phyloP scores from a whole-genome alignment of 2,113 vertebrate genomes.

The Equus quagga region DNA sequence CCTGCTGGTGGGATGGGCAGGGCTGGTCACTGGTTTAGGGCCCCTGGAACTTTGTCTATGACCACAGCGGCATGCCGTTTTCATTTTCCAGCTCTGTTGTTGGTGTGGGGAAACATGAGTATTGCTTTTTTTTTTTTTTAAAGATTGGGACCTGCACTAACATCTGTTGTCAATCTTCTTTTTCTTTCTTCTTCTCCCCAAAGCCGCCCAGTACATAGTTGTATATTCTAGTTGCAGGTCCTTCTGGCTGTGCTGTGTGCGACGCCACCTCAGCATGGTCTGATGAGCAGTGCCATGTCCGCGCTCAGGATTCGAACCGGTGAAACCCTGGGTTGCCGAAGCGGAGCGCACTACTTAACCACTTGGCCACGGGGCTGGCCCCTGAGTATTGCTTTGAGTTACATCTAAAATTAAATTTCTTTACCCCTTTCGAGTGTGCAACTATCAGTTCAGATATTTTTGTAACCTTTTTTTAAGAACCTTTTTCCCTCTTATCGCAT shows the following conservation, averaged over 20 bases:
- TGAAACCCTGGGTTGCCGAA: too few relatives aligned
- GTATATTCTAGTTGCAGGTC: too few relatives aligned
- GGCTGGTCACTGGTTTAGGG: neutral
- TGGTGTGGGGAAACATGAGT: neutral
- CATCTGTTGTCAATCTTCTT: too few relatives aligned
- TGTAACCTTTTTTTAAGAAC: slow-evolving; percentile 30
- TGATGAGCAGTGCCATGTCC: too few relatives aligned
- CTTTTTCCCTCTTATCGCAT: neutral
- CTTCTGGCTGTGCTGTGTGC: too few relatives aligned
- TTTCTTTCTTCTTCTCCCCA: too few relatives aligned
- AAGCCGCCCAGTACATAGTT: too few relatives aligned
- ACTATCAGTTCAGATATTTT: slow-evolving; percentile 44
- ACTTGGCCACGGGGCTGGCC: too few relatives aligned
- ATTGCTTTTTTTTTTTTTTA: slow-evolving; percentile 26
- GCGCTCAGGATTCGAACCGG: too few relatives aligned
- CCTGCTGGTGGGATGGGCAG: neutral
- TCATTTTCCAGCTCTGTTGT: slow-evolving; percentile 49
- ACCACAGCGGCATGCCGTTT: slow-evolving; percentile 33
- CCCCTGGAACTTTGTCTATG: neutral
- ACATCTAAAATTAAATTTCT: slow-evolving; percentile 60
- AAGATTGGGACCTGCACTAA: too few relatives aligned
- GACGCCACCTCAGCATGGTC: too few relatives aligned
- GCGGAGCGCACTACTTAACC: too few relatives aligned
- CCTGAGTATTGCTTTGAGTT: slow-evolving; percentile 59
- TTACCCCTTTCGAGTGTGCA: neutral